phyloP scores from a whole-genome alignment of 2,113 vertebrate species.

The Gavialis gangeticus region DNA sequence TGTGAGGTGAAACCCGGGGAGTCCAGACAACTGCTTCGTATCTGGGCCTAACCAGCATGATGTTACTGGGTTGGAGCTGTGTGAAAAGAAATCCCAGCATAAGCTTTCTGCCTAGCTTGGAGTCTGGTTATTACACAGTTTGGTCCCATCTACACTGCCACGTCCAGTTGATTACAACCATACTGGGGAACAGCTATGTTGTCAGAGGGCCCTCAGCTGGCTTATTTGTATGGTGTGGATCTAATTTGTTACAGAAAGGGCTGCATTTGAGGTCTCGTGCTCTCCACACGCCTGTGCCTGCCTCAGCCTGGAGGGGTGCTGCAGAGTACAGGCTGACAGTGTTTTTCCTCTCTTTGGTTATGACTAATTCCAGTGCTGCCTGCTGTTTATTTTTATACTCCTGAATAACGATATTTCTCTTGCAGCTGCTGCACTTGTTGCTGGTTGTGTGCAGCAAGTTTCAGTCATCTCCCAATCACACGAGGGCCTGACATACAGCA shows the following conservation, averaged over 20 bases:
- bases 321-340: not conserved
- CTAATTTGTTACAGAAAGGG: not conserved
- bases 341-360: not conserved
- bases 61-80: too few species aligned
- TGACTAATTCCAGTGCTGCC: not conserved
- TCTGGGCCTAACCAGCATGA: not conserved
- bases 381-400: not conserved
- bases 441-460: not conserved
- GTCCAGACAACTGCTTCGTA: not conserved
- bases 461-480: not conserved
- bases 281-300: not conserved
- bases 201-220: not conserved
- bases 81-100: not conserved
- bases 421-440: not conserved
- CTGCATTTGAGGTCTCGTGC: not conserved
- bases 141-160: not conserved
- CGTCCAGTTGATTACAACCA: not conserved
- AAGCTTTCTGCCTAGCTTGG: not conserved
- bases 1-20: not conserved
- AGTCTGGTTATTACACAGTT: not conserved
- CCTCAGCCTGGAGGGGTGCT: not conserved
- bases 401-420: not conserved
- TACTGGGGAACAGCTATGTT: not conserved
- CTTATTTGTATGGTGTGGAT: not conserved
- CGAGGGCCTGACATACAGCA: not conserved